A percentile compares a stretch with the other conserved stretches of the same genome.
Conservation (phyloP, 2,888 invertebrate genomes). For the Drosophila limbata region DNA sequence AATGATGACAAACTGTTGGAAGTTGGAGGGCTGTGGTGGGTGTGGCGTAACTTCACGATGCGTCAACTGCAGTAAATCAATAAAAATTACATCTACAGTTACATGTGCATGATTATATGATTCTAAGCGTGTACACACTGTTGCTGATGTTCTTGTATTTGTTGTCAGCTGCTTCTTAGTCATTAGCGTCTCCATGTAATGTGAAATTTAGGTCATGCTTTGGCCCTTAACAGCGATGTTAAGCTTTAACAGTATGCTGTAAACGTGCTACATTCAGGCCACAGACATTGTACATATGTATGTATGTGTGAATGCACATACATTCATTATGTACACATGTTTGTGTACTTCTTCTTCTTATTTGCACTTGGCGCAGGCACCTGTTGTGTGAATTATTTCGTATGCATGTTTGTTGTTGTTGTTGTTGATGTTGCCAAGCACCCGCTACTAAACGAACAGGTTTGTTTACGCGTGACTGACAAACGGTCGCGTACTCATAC, state of each 20-base stretch:
- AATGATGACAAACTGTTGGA: constrained; percentile 13
- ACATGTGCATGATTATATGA: background rate
- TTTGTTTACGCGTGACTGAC: constrained; percentile 51
- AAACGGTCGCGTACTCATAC: constrained; percentile 11
- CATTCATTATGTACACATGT: background rate
- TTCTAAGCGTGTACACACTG: constrained; percentile 14
- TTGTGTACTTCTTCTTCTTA: constrained; percentile 4
- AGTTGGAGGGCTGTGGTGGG: background rate
- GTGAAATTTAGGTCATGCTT: constrained; percentile 14
- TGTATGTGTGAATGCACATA: background rate
- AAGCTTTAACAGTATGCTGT: constrained; percentile 15
- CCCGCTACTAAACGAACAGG: constrained; percentile 44
- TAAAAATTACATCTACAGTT: constrained; percentile 19
- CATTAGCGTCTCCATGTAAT: constrained; percentile 15
- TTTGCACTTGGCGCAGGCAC: constrained; percentile 31
- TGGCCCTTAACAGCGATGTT: constrained; percentile 15
- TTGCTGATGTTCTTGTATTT: constrained; percentile 12
- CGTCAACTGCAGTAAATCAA: constrained; percentile 43
- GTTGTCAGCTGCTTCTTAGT: constrained; percentile 21
- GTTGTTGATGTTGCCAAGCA: constrained; percentile 36
- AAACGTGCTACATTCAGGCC: constrained; percentile 10
- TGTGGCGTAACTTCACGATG: constrained; percentile 24
- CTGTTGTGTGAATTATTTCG: constrained; percentile 34
- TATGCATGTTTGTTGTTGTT: constrained; percentile 3
- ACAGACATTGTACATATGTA: background rate